phyloP scores from a whole-genome alignment of 1,140 invertebrate genomes.

The Thereuonema tuberculata region DNA sequence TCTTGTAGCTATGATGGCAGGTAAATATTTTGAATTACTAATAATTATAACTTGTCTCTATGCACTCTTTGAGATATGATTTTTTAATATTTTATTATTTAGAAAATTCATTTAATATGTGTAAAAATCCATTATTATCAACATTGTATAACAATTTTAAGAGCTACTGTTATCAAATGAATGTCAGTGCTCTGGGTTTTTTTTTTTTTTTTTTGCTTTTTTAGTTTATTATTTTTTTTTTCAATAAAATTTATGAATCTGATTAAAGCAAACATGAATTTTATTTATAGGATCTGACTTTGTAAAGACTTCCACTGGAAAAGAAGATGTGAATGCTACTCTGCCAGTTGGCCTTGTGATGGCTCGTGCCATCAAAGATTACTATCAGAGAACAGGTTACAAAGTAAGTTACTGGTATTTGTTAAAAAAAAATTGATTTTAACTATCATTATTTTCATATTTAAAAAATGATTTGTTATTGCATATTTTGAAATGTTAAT shows the following conservation, averaged over 20 bases:
- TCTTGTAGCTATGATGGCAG: constrained; percentile 85
- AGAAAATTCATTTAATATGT: too few species aligned
- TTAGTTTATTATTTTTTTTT: too few species aligned
- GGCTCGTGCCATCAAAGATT: constrained; percentile 81
- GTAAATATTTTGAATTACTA: constrained; percentile 21
- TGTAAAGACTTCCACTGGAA: constrained; percentile 98
- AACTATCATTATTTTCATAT: constrained; percentile 4
- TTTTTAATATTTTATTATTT: too few species aligned
- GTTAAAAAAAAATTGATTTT: constrained; percentile 3
- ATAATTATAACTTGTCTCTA: background rate
- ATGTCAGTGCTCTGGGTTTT: too few species aligned
- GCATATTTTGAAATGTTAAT: background rate
- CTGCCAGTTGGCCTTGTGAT: constrained; percentile 82
- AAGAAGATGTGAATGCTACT: constrained; percentile 90
- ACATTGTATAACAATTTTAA: too few species aligned
- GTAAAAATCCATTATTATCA: too few species aligned
- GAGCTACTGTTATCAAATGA: too few species aligned
- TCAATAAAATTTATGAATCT: too few species aligned
- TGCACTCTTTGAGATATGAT: too few species aligned
- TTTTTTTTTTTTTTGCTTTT: too few species aligned
- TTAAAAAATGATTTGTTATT: background rate
- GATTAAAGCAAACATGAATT: too few species aligned
- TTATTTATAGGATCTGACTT: constrained; percentile 62
- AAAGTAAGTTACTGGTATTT: constrained; percentile 47
- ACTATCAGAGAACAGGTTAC: constrained; percentile 50